Evolutionary conservation across 2,888 invertebrate genomes (phyloP).

Genomic region (Patella depressa): DNA sequence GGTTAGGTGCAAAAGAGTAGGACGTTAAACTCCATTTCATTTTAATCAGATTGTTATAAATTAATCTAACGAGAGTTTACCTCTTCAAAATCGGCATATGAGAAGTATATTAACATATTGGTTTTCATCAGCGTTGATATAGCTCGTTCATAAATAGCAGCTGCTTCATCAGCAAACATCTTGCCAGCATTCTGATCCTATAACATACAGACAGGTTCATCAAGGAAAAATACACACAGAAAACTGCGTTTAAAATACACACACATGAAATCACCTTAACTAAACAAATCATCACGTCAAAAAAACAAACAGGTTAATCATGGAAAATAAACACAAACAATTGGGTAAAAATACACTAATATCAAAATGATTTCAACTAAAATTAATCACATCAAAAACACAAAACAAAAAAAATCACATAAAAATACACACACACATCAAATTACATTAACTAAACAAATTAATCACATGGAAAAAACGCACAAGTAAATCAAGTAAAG

Average conservation of each 20-base stretch:
- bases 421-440: not conserved
- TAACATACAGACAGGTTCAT: conserved; percentile 34
- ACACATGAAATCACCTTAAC: not conserved
- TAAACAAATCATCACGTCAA: no score
- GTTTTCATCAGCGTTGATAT: conserved; percentile 89
- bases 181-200: conserved; percentile 94
- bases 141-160: conserved; percentile 94
- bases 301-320: no score
- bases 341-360: no score
- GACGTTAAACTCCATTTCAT: no score
- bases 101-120: conserved; percentile 95
- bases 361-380: no score
- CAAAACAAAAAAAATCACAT: not conserved
- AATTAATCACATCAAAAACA: no score
- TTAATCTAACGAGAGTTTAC: conserved; percentile 47
- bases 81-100: conserved; percentile 99
- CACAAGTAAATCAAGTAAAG: no score
- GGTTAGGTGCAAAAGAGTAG: no score
- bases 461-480: no score
- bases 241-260: not conserved
- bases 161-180: conserved; percentile 92
- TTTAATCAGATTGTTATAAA: no score
- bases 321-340: no score
- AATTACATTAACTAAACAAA: not conserved
- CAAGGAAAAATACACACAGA: not conserved